These are phyloP conservation scores for Addax nasomaculatus DNA, from an alignment of 2,113 vertebrate species.

Conservation along the genomic window DNA sequence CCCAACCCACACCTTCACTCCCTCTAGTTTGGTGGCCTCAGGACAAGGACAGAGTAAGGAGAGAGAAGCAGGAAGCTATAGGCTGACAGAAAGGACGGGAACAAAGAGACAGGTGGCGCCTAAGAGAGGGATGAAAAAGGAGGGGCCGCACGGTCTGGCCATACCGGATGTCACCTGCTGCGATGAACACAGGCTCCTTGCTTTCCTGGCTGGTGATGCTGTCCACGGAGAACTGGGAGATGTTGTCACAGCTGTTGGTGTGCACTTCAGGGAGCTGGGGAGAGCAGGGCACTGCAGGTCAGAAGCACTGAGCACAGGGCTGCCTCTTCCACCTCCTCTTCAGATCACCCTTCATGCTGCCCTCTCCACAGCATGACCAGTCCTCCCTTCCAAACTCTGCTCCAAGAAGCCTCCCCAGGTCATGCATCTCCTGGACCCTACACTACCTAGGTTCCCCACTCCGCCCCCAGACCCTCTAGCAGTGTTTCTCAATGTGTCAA, in stretches of 20 bases:
- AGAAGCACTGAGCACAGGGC: background rate
- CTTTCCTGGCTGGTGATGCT: constrained; percentile 98
- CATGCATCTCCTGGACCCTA: background rate
- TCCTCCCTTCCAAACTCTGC: background rate
- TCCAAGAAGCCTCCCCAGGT: background rate
- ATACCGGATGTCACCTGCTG: constrained; percentile 95
- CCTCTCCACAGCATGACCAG: background rate
- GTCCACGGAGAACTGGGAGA: constrained; percentile 98
- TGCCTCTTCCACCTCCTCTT: background rate
- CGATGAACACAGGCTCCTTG: constrained; percentile 95
- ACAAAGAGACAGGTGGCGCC: background rate
- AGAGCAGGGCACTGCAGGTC: background rate
- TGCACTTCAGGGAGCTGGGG: constrained; percentile 91
- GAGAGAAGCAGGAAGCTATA: background rate
- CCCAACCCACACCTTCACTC: background rate
- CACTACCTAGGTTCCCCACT: background rate
- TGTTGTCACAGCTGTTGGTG: constrained; percentile 97
- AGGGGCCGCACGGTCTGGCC: background rate
- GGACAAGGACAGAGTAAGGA: background rate
- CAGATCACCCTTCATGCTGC: background rate
- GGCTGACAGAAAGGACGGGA: background rate
- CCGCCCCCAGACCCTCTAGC: background rate
- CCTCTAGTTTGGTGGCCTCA: background rate
- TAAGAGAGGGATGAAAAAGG: background rate
- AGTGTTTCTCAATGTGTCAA: background rate